Base-by-base conservation (phyloP, 2,797 vertebrate species). In the Moxostoma hubbsi region DNA sequence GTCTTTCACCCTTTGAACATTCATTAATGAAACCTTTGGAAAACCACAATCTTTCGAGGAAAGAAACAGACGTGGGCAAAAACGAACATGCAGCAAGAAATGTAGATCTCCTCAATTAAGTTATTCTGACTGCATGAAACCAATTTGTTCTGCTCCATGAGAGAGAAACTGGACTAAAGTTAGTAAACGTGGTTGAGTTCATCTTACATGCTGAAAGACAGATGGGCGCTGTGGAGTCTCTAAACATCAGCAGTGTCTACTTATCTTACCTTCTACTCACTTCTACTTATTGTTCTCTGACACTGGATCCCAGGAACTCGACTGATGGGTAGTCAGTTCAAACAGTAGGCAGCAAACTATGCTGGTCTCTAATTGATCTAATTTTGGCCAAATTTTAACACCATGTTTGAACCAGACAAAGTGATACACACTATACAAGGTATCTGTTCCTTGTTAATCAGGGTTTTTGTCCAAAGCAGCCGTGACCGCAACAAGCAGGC, bases 41-140 rank as follows among this genome's bases (percentile, higher is more conserved):
- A 77, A 53, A 15, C 15, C 6, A 16, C n/a, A 55, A 70, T 64
- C 67, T 71, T 71, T 54, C 11, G 7, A 46, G 11, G 45, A 18
- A 64, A 55, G 50, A 53, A 63, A 55, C 8, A 61, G 58, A 13
- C 58, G 11, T 0, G 12, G n/a, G 36, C 12, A 24, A 46, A 70
- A 63, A 53, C 7, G 47, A 45, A 50, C 9, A 15, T 46, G 24
- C 36, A 61, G 75, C 46, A 13, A 63, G 18, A 61, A 59, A 68
- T 61, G 13, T 61, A 16, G 59, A 78, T 71, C 51, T 36, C 36
- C 59, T 64, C 59, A 63, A 49, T 71, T 64, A 71, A 64, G 6
- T 71, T 63, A 43, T 71, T 45, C 58, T 62, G 13, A 47, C 58
- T 47, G 67, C 36, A 47, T 54, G 12, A 71, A 71, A 64, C 58